These are phyloP conservation scores for Henicopernis longicauda DNA, from an alignment of 2,113 vertebrate species.

Conservation along the genomic window DNA sequence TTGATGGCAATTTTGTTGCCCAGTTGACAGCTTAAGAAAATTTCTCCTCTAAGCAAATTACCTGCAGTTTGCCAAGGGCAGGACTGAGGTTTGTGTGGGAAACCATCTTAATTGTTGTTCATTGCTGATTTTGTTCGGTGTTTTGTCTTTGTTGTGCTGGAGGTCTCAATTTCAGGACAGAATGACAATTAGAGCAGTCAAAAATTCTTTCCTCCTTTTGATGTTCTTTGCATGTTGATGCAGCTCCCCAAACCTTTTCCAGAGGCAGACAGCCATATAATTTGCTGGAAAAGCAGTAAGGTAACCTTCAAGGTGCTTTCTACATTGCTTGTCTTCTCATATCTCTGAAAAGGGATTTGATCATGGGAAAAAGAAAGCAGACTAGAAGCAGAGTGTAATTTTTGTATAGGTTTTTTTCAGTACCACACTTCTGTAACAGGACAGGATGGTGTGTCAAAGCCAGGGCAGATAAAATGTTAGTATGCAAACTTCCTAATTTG, in stretches of 20 bases:
- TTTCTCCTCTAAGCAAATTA: neutral
- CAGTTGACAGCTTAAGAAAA: neutral
- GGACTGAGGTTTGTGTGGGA: neutral
- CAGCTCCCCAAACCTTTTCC: neutral
- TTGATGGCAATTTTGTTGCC: neutral
- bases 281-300: neutral
- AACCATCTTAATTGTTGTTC: neutral
- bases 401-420: neutral
- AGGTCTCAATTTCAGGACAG: neutral
- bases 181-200: neutral
- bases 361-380: neutral
- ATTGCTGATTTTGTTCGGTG: neutral
- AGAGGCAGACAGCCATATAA: neutral
- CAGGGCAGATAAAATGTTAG: neutral
- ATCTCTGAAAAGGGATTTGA: neutral
- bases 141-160: neutral
- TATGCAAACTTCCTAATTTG: neutral
- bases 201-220: neutral
- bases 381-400: neutral
- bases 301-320: neutral
- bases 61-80: neutral
- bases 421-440: neutral
- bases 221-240: neutral
- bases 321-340: neutral
- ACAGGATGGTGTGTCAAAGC: neutral